Conservation (phyloP, 2,797 vertebrate genomes). For the Acrossocheilus fasciatus region DNA sequence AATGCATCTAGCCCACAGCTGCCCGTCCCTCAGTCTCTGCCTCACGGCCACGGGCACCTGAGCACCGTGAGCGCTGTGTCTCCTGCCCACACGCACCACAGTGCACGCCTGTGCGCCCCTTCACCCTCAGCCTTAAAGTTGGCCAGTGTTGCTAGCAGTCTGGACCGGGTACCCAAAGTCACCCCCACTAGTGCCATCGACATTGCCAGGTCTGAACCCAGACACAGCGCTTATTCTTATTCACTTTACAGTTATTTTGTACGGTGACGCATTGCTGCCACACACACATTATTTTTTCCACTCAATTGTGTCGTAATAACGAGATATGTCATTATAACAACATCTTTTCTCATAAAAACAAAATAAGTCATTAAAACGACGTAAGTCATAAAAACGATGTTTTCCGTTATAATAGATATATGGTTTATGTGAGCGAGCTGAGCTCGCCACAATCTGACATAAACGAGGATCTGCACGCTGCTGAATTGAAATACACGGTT, state of each 20-base stretch:
- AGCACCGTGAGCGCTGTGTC: slow-evolving; percentile 88
- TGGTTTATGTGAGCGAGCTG: too few relatives aligned
- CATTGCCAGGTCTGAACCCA: slow-evolving; percentile 82
- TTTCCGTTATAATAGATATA: too few relatives aligned
- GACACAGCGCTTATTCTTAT: neutral
- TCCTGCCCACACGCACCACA: slow-evolving; percentile 87
- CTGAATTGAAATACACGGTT: too few relatives aligned
- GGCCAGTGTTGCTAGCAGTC: slow-evolving; percentile 88
- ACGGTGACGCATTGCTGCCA: too few relatives aligned
- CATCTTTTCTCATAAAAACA: too few relatives aligned
- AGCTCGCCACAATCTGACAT: too few relatives aligned
- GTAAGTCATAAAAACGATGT: too few relatives aligned
- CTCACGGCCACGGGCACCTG: slow-evolving; percentile 84
- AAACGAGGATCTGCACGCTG: too few relatives aligned
- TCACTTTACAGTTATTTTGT: neutral
- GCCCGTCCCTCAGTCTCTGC: slow-evolving; percentile 84
- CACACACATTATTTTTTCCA: too few relatives aligned
- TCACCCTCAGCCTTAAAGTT: slow-evolving; percentile 94
- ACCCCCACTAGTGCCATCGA: slow-evolving; percentile 88
- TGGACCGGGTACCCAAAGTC: slow-evolving; percentile 91
- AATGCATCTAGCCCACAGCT: slow-evolving; percentile 82
- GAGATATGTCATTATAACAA: too few relatives aligned
- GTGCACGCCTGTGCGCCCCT: slow-evolving; percentile 86
- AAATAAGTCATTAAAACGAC: too few relatives aligned
- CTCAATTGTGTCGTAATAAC: too few relatives aligned